Conservation (phyloP, 1,140 invertebrate genomes). For the fruit fly (Drosophila melanogaster) region Release_6_plus_ISO1_MT NC_004354.4:20973001-20973500, state of each 20-base stretch:
- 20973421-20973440: not conserved
- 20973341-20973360: not conserved
- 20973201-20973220: too few species aligned
- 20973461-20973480: constrained; percentile 6
- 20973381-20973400: not conserved
- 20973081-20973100: constrained; percentile 9
- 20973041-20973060: constrained; percentile 23
- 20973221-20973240: too few species aligned
- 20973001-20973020: constrained; percentile 74
- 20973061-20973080: constrained; percentile 15
- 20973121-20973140: not conserved
- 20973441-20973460: constrained; percentile 1
- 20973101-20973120: not conserved
- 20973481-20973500: constrained; percentile 2
- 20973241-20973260: not conserved
- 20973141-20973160: too few species aligned
- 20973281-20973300: too few species aligned
- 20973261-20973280: too few species aligned
- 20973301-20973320: not conserved
- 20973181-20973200: too few species aligned
- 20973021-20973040: constrained; percentile 49
- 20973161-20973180: too few species aligned
- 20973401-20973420: constrained; percentile 23
- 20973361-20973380: not conserved
- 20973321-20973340: not conserved